Conservation (phyloP, 2,113 vertebrate genomes). For the Myiozetetes cayanensis region DNA sequence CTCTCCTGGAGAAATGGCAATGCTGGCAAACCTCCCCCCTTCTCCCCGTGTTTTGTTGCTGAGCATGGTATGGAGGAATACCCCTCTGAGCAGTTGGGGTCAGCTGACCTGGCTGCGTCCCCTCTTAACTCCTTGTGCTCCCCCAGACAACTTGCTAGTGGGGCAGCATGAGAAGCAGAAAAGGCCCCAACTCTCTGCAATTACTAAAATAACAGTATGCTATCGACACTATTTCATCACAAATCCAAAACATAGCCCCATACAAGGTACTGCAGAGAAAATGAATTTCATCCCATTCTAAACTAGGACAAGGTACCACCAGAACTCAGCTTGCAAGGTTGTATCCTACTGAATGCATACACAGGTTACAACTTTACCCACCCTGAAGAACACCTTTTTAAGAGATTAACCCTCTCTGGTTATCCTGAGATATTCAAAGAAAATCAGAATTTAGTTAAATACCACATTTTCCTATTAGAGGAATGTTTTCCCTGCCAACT, state of each 20-base stretch:
- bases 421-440: not conserved
- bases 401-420: not conserved
- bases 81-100: not conserved
- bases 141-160: rapidly evolving
- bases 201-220: not conserved
- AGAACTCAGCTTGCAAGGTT: not conserved
- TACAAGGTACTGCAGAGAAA: not conserved
- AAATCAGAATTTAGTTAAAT: not conserved
- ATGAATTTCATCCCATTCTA: not conserved
- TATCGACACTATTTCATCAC: not conserved
- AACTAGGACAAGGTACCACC: not conserved
- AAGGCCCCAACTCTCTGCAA: not conserved
- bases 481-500: not conserved
- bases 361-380: not conserved
- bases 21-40: not conserved
- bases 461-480: not conserved
- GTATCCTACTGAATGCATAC: not conserved
- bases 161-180: not conserved
- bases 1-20: not conserved
- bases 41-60: not conserved
- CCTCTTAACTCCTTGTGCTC: not conserved
- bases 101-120: not conserved
- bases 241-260: not conserved
- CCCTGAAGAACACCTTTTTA: not conserved
- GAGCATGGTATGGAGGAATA: not conserved